These are phyloP conservation scores for Smutsia temminckii DNA, from an alignment of 2,797 vertebrate genomes.

Conservation along the genomic window DNA sequence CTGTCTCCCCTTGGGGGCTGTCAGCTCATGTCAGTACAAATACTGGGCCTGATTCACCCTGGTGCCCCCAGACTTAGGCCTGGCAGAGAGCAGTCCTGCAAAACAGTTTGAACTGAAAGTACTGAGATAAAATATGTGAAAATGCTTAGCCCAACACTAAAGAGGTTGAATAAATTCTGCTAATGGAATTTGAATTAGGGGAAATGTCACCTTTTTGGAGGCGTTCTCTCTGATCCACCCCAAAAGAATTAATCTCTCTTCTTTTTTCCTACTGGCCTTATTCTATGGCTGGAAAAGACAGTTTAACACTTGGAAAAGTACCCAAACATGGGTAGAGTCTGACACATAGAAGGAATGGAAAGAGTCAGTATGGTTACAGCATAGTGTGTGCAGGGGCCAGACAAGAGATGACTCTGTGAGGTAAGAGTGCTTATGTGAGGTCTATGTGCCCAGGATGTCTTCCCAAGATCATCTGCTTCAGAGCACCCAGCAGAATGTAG, in stretches of 20 bases:
- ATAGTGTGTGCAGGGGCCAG: background rate
- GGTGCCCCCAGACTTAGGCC: background rate
- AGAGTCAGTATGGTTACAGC: background rate
- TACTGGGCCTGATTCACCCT: slow-evolving; percentile 3
- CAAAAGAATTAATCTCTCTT: slow-evolving; percentile 13
- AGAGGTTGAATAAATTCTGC: slow-evolving; percentile 27
- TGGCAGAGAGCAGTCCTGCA: background rate
- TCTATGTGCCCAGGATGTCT: background rate
- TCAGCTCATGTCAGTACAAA: slow-evolving; percentile 25
- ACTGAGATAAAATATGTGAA: slow-evolving; percentile 14
- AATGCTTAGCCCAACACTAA: slow-evolving; percentile 4
- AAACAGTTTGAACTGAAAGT: slow-evolving; percentile 2
- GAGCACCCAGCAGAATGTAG: background rate
- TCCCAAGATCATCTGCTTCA: background rate
- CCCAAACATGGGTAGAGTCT: background rate
- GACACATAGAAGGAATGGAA: background rate
- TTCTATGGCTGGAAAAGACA: background rate
- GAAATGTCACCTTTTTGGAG: slow-evolving; percentile 44
- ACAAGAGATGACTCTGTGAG: slow-evolving; percentile 11
- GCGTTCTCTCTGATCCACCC: slow-evolving; percentile 31
- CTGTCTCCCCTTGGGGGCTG: background rate
- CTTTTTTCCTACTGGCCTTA: slow-evolving; percentile 6
- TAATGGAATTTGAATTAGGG: background rate
- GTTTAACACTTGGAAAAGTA: slow-evolving; percentile 23
- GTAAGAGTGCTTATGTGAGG: background rate